A percentile compares a stretch with the other conserved stretches of the same genome.
These are phyloP conservation scores for Enteromius viviparus DNA, from an alignment of 2,797 vertebrate species.

Conservation along the genomic window DNA sequence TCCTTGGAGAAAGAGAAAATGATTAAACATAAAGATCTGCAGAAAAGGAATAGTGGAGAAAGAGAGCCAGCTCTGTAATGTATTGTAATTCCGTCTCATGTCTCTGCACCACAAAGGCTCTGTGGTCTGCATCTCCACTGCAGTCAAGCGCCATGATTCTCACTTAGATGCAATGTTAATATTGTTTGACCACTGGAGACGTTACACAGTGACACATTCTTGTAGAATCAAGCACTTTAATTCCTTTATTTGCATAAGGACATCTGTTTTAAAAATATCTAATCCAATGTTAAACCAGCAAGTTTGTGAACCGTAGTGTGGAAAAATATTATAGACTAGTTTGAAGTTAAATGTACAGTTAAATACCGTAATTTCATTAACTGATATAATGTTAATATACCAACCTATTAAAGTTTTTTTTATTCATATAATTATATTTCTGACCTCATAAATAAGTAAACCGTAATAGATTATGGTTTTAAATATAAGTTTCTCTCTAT, in stretches of 20 bases:
- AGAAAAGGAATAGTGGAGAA: constrained; percentile 8
- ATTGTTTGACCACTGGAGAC: constrained; percentile 7
- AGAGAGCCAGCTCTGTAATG: constrained; percentile 21
- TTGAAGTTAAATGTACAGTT: too few relatives aligned
- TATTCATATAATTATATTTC: neutral
- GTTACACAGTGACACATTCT: neutral
- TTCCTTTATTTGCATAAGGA: neutral
- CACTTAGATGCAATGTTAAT: constrained; percentile 3
- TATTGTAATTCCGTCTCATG: constrained; percentile 17
- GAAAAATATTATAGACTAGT: neutral
- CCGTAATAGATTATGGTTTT: neutral
- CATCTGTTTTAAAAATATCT: too few relatives aligned
- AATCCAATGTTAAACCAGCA: neutral
- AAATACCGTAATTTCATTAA: too few relatives aligned
- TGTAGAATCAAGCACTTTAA: neutral
- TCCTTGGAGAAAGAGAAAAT: constrained; percentile 17
- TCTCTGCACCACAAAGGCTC: constrained; percentile 20
- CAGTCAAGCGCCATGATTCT: neutral
- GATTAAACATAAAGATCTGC: constrained; percentile 25
- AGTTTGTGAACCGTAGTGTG: neutral
- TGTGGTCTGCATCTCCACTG: constrained; percentile 11
- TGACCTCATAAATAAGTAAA: neutral
- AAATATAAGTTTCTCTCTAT: neutral
- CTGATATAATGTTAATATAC: too few relatives aligned
- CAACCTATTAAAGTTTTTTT: too few relatives aligned